Conservation (phyloP, 2,888 invertebrate species). For the Cheilosia impressa region DNA sequence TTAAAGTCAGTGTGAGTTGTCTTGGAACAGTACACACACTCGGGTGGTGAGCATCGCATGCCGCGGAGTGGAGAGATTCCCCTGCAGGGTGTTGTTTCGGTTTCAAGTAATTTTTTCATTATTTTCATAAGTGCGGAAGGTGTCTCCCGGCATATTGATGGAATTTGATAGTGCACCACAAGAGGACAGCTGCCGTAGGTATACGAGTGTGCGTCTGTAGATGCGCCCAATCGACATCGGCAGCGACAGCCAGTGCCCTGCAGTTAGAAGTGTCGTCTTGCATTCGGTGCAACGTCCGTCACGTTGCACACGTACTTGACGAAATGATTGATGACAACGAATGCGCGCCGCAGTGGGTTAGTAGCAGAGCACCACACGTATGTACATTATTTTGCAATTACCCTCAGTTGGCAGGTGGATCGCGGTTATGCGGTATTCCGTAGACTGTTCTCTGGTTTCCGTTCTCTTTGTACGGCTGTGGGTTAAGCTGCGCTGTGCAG, state of each 20-base stretch:
- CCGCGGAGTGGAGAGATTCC: slow-evolving; percentile 49
- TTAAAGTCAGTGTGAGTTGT: slow-evolving; percentile 68
- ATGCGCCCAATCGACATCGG: slow-evolving; percentile 45
- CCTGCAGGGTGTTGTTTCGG: slow-evolving; percentile 53
- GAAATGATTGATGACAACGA: slow-evolving; percentile 70
- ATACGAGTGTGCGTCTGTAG: slow-evolving; percentile 13
- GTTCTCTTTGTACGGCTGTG: neutral
- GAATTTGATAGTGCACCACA: slow-evolving; percentile 64
- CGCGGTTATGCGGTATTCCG: slow-evolving; percentile 19
- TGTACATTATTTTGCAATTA: slow-evolving; percentile 72
- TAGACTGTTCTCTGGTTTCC: neutral
- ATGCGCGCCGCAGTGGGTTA: slow-evolving; percentile 25
- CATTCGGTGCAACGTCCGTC: slow-evolving; percentile 36
- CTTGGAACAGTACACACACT: slow-evolving; percentile 23
- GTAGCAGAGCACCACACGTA: slow-evolving; percentile 4
- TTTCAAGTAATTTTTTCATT: slow-evolving; percentile 27
- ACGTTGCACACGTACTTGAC: slow-evolving; percentile 50
- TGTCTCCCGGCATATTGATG: slow-evolving; percentile 66
- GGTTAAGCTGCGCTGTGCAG: slow-evolving; percentile 29
- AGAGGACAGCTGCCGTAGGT: slow-evolving; percentile 65
- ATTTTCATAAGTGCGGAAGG: slow-evolving; percentile 38
- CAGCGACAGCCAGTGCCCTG: slow-evolving; percentile 43
- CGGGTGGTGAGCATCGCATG: slow-evolving; percentile 24
- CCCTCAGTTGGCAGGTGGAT: slow-evolving; percentile 63
- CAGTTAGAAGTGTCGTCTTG: slow-evolving; percentile 67